Base-by-base conservation (phyloP, 2,797 vertebrate species). In the Falco novaeseelandiae region DNA sequence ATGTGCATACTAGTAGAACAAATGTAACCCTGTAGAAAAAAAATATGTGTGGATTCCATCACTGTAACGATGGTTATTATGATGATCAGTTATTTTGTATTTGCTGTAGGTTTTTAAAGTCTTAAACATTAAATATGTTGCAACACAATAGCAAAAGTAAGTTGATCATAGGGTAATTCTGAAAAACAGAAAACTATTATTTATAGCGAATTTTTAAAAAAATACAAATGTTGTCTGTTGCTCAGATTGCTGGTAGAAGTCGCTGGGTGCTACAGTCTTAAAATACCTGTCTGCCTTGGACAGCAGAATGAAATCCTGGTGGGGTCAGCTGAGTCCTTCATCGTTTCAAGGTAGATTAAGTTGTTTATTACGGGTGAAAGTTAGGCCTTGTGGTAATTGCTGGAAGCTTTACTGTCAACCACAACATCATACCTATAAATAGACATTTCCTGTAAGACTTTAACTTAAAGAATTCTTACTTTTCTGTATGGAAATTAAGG, bases 1-100 rank as follows among this genome's bases (percentile, higher is more conserved):
- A 96, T 96, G 87, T 94, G 97, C 96, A 97, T 91, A 97, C 97
- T 94, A 92, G 82, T 91, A 93, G 96, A 97, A 97, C 83, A 97
- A 97, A 93, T 94, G 90, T 84, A 94, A 94, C 76, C 78, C 93
- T 86, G 71, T 36, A 78, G 29, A 61, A 74, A 44, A 77, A 36
- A 69, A 83, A 65, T n/a, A 84, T 2, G 34, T 54, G 83, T 71
- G 65, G 52, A 96, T 95, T 95, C 63, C 52, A 70, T 52, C 86
- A 63, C 91, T 87, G 51, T 93, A 96, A 90, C 21, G 30, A 96
- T 95, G 90, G 93, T 97, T 97, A 92, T 94, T 85, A 79, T 76
- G 78, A 93, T 96, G 90, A 95, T 91, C 71, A 72, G 84, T 95
- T 96, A 91, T 91, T 96, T 96, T 91, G 38, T 83, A 83, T 73